Conservation (phyloP, 2,113 vertebrate genomes). For the Syngnathoides biaculeatus region DNA sequence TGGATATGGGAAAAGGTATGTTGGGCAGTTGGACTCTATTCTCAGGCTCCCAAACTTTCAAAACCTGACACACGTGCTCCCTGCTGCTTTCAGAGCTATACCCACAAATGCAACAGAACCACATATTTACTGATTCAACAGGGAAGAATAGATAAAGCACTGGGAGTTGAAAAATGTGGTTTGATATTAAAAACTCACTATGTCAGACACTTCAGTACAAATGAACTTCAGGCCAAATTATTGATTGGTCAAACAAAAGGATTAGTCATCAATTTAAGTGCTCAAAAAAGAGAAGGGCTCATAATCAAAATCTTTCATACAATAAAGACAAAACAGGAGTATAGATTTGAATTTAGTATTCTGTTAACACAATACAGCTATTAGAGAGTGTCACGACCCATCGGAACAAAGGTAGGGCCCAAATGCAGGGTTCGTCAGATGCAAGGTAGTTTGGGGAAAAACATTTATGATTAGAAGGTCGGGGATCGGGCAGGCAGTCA, state of each 20-base stretch:
- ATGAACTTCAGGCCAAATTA: slow-evolving; percentile 12
- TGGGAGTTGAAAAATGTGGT: slow-evolving; percentile 36
- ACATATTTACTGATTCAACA: slow-evolving; percentile 24
- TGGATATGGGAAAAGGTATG: slow-evolving; percentile 32
- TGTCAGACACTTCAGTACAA: slow-evolving; percentile 19
- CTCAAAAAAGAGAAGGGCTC: no score
- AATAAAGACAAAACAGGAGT: no score
- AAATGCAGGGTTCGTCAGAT: no score
- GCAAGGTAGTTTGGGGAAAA: no score
- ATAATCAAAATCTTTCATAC: no score
- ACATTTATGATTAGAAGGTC: no score
- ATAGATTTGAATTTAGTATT: no score
- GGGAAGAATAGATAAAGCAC: slow-evolving; percentile 10
- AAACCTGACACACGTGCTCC: slow-evolving; percentile 2
- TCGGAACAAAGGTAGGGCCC: no score
- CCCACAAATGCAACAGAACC: slow-evolving; percentile 24
- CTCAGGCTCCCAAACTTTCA: slow-evolving; percentile 41
- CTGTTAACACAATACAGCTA: no score
- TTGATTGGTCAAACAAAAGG: slow-evolving; percentile 47
- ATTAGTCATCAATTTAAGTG: slow-evolving; percentile 10
- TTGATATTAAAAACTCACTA: slow-evolving; percentile 27
- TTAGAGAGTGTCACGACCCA: no score
- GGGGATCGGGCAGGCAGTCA: no score
- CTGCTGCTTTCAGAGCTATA: slow-evolving; percentile 44
- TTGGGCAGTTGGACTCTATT: slow-evolving; percentile 40